These are phyloP conservation scores for Tenebrio molitor DNA, from an alignment of 1,140 invertebrate species.

Conservation along the genomic window DNA sequence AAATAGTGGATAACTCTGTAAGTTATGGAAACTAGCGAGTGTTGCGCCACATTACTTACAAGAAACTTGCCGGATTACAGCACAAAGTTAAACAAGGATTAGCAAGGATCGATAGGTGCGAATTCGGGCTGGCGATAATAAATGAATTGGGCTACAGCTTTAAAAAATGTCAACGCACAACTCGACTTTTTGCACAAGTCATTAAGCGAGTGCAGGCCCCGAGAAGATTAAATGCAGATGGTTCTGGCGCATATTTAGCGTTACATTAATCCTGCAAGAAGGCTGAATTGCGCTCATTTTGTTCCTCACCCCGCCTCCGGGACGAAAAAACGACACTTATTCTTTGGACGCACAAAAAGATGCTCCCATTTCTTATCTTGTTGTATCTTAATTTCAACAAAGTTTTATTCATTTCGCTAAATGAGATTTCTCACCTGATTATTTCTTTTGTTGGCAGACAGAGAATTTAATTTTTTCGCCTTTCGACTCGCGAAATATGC, in stretches of 20 bases:
- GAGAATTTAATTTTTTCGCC: slow-evolving; percentile 31
- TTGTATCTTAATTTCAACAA: slow-evolving; percentile 28
- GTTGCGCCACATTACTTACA: neutral
- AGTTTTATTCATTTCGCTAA: slow-evolving; percentile 27
- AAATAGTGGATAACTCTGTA: neutral
- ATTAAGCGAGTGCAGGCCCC: neutral
- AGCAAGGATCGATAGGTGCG: neutral
- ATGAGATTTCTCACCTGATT: slow-evolving; percentile 36
- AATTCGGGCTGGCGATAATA: neutral
- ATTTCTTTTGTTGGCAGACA: slow-evolving; percentile 16
- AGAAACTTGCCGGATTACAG: neutral
- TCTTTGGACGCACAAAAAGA: neutral
- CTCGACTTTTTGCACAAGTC: neutral
- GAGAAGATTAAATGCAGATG: slow-evolving; percentile 37
- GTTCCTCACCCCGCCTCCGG: neutral
- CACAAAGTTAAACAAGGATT: neutral
- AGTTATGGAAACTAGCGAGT: neutral
- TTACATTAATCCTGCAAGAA: slow-evolving; percentile 44
- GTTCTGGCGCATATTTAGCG: slow-evolving; percentile 41
- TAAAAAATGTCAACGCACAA: slow-evolving; percentile 2
- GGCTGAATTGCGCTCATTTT: neutral
- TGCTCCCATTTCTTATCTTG: slow-evolving; percentile 1
- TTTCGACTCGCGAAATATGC: slow-evolving; percentile 18
- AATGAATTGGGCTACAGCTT: neutral
- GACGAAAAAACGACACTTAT: neutral